Evolutionary conservation across 2,113 vertebrate species (phyloP).

Genomic region (Melanostigma gelatinosum): DNA sequence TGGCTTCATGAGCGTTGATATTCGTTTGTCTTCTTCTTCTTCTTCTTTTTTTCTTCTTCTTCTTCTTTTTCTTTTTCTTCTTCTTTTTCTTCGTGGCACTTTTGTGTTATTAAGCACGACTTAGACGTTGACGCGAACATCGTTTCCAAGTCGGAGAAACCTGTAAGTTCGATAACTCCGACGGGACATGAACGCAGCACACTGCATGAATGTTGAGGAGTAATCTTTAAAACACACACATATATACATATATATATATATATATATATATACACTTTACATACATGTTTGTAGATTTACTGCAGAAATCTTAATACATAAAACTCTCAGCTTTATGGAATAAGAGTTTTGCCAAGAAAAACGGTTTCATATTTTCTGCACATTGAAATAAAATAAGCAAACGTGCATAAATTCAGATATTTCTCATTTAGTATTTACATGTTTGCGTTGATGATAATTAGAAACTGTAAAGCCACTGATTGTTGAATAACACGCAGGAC

Average conservation of each 20-base stretch:
- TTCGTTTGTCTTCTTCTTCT: neutral
- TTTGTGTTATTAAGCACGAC: neutral
- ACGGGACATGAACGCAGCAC: neutral
- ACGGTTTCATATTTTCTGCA: neutral
- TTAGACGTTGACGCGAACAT: neutral
- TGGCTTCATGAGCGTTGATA: neutral
- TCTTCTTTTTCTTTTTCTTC: neutral
- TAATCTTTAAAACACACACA: neutral
- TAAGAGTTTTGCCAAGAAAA: neutral
- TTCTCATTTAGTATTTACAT: neutral
- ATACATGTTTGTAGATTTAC: neutral
- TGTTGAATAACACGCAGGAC: neutral
- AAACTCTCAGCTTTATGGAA: neutral
- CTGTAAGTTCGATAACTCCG: neutral
- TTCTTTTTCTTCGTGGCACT: neutral
- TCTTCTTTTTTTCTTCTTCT: neutral
- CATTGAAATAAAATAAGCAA: neutral
- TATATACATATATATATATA: neutral
- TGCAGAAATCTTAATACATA: neutral
- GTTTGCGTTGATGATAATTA: neutral
- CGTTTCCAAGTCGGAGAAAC: neutral
- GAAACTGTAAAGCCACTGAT: neutral
- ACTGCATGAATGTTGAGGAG: neutral
- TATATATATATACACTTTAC: neutral
- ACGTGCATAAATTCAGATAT: neutral